phyloP scores from a whole-genome alignment of 2,113 vertebrate species.

The Hylia prasina region DNA sequence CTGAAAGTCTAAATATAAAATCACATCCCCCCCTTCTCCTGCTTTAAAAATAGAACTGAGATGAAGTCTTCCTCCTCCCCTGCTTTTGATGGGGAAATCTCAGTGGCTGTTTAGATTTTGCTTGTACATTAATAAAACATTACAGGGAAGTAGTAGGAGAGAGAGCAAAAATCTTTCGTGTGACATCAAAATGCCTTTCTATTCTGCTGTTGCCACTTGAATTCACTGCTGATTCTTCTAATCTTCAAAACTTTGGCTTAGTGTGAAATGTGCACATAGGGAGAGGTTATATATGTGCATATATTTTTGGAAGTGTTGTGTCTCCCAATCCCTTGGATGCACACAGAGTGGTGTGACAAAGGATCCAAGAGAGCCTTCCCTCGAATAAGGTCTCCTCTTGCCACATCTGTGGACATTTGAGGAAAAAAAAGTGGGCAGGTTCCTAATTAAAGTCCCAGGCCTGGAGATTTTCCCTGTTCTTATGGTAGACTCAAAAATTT shows the following conservation, averaged over 20 bases:
- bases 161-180: conserved; percentile 37
- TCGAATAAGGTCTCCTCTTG: neutral
- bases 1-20: conserved; percentile 51
- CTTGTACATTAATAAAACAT: conserved; percentile 57
- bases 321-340: neutral
- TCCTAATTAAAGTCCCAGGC: neutral
- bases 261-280: neutral
- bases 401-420: neutral
- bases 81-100: conserved; percentile 23
- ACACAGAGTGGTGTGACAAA: neutral
- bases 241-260: neutral
- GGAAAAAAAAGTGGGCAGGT: neutral
- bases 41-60: conserved; percentile 53
- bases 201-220: neutral
- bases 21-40: neutral
- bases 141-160: conserved; percentile 31
- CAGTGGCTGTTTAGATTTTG: conserved; percentile 33
- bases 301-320: neutral
- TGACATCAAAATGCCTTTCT: conserved; percentile 38
- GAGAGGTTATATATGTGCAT: neutral
- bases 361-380: neutral
- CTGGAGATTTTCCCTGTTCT: neutral
- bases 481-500: neutral
- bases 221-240: neutral
- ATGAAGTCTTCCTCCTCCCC: neutral